Evolutionary conservation across 2,888 invertebrate species (phyloP).

Genomic region (Coenonympha arcania): DNA sequence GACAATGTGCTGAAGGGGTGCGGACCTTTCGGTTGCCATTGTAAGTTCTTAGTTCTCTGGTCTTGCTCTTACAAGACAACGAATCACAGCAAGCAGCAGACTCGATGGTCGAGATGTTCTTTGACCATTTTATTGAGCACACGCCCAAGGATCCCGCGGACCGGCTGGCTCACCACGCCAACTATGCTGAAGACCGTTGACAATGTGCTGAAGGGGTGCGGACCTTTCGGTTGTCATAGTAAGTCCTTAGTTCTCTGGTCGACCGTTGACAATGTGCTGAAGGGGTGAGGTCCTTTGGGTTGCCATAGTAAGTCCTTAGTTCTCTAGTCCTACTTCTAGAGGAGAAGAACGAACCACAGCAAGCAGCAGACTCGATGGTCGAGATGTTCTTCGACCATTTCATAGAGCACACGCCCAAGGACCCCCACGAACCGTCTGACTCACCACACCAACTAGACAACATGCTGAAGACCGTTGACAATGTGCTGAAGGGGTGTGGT

Average conservation of each 20-base stretch:
- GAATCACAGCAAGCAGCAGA: no score
- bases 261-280: no score
- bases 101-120: constrained; percentile 38
- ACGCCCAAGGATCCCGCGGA: constrained; percentile 45
- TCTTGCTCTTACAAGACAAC: no score
- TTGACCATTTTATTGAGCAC: constrained; percentile 41
- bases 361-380: constrained; percentile 36
- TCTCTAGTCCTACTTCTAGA: no score
- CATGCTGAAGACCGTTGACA: constrained; percentile 40
- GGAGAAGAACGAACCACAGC: no score
- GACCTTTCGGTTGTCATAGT: constrained; percentile 46
- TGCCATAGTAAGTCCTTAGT: no score
- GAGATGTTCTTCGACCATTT: constrained; percentile 44
- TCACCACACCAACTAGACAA: constrained; percentile 47
- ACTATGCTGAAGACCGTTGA: constrained; percentile 46
- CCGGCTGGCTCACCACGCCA: constrained; percentile 38
- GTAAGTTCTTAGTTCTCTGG: no score
- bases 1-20: no score
- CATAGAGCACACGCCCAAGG: constrained; percentile 41
- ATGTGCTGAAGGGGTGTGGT: constrained; percentile 44
- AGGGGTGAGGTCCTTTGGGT: no score
- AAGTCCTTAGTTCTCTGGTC: no score
- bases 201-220: constrained; percentile 43
- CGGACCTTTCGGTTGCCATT: no score
- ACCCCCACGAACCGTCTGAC: constrained; percentile 35